Base-by-base conservation (phyloP, 2,888 invertebrate genomes). In the Ligdia adustata region DNA sequence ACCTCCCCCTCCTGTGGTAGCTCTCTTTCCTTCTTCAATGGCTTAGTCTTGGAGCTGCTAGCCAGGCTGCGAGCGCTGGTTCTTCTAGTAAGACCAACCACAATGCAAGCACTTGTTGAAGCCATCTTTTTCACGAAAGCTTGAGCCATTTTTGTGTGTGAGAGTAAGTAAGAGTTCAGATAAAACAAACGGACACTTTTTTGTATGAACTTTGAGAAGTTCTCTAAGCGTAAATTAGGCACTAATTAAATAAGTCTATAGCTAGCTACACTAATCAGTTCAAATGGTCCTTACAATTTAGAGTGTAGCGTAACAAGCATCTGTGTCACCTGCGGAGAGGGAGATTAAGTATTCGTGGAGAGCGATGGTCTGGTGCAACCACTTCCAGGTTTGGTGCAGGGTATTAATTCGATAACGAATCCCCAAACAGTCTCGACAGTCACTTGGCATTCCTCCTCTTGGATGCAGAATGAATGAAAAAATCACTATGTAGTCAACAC, bases 371-470 rank as follows among this genome's bases (percentile, higher is more conserved):
- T 96, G 96, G 84, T 97, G 97, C 83, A 97, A 91, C 97, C 97
- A 97, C 96, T 97, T 97, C 95, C 96, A 97, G 80, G 97, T 97
- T 90, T 96, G 96, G 90, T 97, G 96, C 90, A 96, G 94, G 90
- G 93, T 93, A 91, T 94, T 95, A 88, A 95, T 94, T 91, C 96
- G 95, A 93, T 93, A 94, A 91, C 96, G 95, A 91, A 96, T 95
- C 92, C 95, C 96, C 92, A 96, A 92, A 93, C 95, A 95, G 86
- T 95, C 95, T 83, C 93, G 93, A 84, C 93, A 93, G 91, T 93
- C 93, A 91, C 92, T 94, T 93, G 78, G 91, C 91, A 91, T 91
- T 89, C 91, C 91, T 91, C 83, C 72, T 90, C 88, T 88, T 90
- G 89, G 81, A 82, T 85, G 79, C 88, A 87, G 82, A 79, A 76